These are phyloP conservation scores for Brenthis ino DNA, from an alignment of 2,888 invertebrate species.

Conservation along the genomic window DNA sequence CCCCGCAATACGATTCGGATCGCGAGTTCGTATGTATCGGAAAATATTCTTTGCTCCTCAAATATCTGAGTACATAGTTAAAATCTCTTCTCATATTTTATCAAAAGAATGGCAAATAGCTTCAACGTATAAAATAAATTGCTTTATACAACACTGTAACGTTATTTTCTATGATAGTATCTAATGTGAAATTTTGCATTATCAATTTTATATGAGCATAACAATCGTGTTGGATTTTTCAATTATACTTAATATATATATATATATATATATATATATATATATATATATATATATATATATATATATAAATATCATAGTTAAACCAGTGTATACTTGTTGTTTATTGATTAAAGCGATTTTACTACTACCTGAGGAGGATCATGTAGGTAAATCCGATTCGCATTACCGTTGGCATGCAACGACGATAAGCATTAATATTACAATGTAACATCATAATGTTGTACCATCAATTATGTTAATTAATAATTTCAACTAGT, in stretches of 20 bases:
- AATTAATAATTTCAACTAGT: constrained; percentile 9
- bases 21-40: constrained; percentile 53
- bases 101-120: constrained; percentile 46
- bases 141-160: constrained; percentile 36
- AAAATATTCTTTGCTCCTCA: constrained; percentile 68
- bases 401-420: background rate
- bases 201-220: constrained; percentile 14
- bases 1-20: constrained; percentile 69
- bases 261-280: too few species aligned
- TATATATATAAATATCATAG: too few species aligned
- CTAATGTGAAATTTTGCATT: constrained; percentile 39
- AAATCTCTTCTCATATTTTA: constrained; percentile 48
- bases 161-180: constrained; percentile 42
- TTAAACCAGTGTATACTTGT: too few species aligned
- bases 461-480: constrained; percentile 8
- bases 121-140: constrained; percentile 42
- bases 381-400: background rate
- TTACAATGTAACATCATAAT: constrained; percentile 2
- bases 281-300: too few species aligned
- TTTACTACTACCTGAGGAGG: too few species aligned
- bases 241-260: background rate
- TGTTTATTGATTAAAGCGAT: too few species aligned
- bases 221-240: background rate
- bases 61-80: constrained; percentile 53
- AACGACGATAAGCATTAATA: constrained; percentile 2